These are phyloP conservation scores for Pluvianellus socialis DNA, from an alignment of 2,113 vertebrate genomes.

Conservation along the genomic window DNA sequence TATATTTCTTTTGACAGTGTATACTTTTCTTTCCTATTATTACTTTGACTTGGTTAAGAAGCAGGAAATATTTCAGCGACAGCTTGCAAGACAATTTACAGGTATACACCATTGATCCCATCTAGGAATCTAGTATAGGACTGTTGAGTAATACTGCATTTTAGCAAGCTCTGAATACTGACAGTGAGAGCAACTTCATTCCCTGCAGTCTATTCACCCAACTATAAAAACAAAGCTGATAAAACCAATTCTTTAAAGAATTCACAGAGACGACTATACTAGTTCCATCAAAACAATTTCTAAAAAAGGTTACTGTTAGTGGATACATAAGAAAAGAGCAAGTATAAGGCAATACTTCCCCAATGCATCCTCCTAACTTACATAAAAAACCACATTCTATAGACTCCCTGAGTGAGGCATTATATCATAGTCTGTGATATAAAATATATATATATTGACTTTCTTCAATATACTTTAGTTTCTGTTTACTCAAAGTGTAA, in stretches of 20 bases:
- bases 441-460: neutral
- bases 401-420: neutral
- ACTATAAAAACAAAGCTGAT: conserved; percentile 62
- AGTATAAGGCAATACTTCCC: neutral
- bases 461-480: neutral
- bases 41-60: conserved; percentile 27
- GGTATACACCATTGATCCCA: neutral
- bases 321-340: neutral
- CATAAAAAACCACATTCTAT: neutral
- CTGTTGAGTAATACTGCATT: conserved; percentile 44
- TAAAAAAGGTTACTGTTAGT: neutral
- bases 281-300: neutral
- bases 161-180: conserved; percentile 30
- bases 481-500: neutral
- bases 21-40: neutral
- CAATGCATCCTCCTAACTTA: neutral
- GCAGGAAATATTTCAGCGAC: conserved; percentile 66
- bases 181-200: neutral
- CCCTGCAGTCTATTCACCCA: neutral
- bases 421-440: neutral
- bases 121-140: conserved; percentile 29
- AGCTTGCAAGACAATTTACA: conserved; percentile 25
- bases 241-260: conserved; percentile 57
- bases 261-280: neutral
- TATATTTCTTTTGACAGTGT: neutral